Evolutionary conservation across 30 jellyfish, hydroid and myxozoan genomes (phyloP), one percentile per base, ranked within the genome.

Genomic region (Rhopilema esculentum): DNA sequence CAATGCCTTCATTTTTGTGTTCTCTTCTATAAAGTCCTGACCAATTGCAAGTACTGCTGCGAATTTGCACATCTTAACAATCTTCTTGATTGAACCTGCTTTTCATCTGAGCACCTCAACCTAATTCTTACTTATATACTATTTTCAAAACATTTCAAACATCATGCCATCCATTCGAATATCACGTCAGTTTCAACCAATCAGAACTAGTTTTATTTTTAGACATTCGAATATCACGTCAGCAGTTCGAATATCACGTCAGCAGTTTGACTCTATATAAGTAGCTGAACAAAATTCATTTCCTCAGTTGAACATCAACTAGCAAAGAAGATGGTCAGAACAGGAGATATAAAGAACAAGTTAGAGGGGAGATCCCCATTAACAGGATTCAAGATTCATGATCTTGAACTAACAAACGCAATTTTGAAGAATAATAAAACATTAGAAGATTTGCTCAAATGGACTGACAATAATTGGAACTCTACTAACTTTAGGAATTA

Each of bases 401-500:
- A 40, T 40, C 57, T 40, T 40, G 57, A 6, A 40, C 6, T 40
- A 40, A 40, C 57, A 40, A 40, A 40, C 12, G 57, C 57, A 40
- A 40, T 40, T 40, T 6, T 40, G 57, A 40, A 63, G 72, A 63
- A 24, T 63, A 63, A 63, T 24, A 63, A 24, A n/a, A 63, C 72
- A 63, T 24, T 63, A 19, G 72, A n/a, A 19, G 72, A 63, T n/a
- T 18, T 63, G 4, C 72, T 63, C 27, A 24, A 63, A 19, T 63
- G 72, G 72, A 63, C 17, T 63, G 72, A 63, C 29, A 24, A 63
- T 24, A 63, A 63, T 63, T 63, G 72, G 72, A 24, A 63, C 29
- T 63, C 72, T 63, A 8, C 27, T 63, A 24, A 63, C 29, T 63
- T 63, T 24, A 63, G 17, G 29, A 63, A 63, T 63, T 63, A 63